phyloP scores from a whole-genome alignment of 2,113 vertebrate genomes.

The Leucopternis melanops region DNA sequence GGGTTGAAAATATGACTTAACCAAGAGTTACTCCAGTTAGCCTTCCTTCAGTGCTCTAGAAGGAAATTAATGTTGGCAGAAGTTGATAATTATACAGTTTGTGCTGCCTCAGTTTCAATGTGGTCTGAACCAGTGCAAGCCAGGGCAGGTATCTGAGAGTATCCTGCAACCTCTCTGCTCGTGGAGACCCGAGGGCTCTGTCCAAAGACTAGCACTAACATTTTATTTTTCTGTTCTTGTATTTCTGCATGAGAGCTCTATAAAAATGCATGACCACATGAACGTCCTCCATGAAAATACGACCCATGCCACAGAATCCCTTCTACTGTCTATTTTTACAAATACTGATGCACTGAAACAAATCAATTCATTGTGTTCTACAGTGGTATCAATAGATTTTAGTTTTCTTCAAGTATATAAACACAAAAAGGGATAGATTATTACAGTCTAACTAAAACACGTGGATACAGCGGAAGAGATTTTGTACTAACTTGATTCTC shows the following conservation, averaged over 20 bases:
- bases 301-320: not conserved
- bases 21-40: not conserved
- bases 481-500: not conserved
- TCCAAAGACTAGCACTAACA: not conserved
- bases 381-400: not conserved
- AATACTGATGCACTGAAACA: rapidly evolving
- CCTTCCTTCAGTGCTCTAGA: not conserved
- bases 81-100: not conserved
- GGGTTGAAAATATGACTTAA: not conserved
- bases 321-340: not conserved
- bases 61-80: not conserved
- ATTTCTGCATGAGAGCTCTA: rapidly evolving
- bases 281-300: not conserved
- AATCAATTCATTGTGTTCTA: not conserved
- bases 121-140: not conserved
- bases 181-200: not conserved
- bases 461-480: not conserved
- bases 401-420: not conserved
- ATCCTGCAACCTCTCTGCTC: not conserved
- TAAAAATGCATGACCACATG: rapidly evolving
- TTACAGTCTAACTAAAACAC: not conserved
- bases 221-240: not conserved
- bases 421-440: not conserved
- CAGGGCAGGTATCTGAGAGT: not conserved
- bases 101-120: not conserved